phyloP scores from a whole-genome alignment of 2,797 vertebrate genomes.

The Tokudaia muenninki region DNA sequence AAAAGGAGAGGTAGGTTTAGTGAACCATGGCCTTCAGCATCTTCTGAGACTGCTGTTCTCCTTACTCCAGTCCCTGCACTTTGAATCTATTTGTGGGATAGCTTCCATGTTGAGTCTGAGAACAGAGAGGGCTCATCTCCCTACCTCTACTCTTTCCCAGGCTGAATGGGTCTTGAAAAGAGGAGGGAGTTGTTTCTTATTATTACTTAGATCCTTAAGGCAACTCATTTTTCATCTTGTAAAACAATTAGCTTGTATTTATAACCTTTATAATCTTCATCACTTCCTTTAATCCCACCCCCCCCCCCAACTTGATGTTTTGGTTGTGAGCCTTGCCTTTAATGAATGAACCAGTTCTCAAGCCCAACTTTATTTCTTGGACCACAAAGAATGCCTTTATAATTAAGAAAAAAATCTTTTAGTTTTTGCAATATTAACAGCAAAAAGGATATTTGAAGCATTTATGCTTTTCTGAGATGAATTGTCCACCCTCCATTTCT shows the following conservation, averaged over 20 bases:
- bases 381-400: background rate
- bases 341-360: background rate
- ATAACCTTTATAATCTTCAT: background rate
- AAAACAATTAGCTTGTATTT: background rate
- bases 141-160: accelerated
- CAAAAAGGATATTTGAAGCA: background rate
- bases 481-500: background rate
- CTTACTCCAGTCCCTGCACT: background rate
- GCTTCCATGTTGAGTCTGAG: background rate
- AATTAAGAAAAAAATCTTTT: background rate
- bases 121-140: background rate
- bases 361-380: background rate
- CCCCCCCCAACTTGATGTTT: background rate
- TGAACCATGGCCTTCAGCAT: background rate
- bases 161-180: background rate
- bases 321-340: background rate
- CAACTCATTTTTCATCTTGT: background rate
- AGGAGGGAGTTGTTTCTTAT: background rate
- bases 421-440: background rate
- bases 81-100: background rate
- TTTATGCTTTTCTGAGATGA: background rate
- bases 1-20: background rate
- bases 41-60: background rate
- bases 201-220: background rate
- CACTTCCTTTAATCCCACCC: background rate